Base-by-base conservation (phyloP, 2,797 vertebrate species). In the Melanotaenia boesemani region DNA sequence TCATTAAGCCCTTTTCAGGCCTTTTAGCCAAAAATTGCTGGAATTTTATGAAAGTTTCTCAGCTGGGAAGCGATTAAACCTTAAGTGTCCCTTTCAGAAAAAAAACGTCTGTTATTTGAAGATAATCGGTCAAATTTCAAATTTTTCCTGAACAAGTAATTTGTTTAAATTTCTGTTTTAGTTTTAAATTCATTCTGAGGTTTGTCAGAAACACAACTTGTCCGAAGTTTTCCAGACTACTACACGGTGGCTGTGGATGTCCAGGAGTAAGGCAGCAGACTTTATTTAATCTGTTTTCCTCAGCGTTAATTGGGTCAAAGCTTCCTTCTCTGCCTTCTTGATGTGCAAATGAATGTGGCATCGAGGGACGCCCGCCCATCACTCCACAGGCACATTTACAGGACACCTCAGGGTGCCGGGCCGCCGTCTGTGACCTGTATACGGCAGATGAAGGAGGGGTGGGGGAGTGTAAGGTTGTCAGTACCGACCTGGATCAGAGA, bases 271-370 rank as follows among this genome's bases (percentile, higher is more conserved):
- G 55, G 82, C 76, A 77, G 79, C 76, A 81, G 79, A 84, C 77
- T 90, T 86, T 79, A 86, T 84, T 81, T 82, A 82, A 87, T 88
- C 80, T 88, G 85, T 86, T 86, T 89, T 91, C 82, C 76, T 85
- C 81, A 32, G 69, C 80, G 9, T 89, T 92, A 94, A 94, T 93
- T 93, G 92, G 93, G 93, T 93, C 93, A 94, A 91, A 91, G 88
- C 88, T 86, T 86, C 80, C 81, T 80, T 82, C 83, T 80, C 82
- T 86, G 76, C 76, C 84, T 90, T 90, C 90, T 93, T 93, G 92
- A 94, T 92, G 92, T 92, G 93, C 90, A 92, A 93, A 92, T 92
- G 87, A 90, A 91, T 69, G 70, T 86, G 85, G 84, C 84, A 83
- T 84, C 77, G 34, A 80, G 89, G 79, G 86, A 89, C 60, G 58